These are phyloP conservation scores for Myotis brandtii DNA, from an alignment of 2,113 vertebrate species.

Conservation along the genomic window DNA sequence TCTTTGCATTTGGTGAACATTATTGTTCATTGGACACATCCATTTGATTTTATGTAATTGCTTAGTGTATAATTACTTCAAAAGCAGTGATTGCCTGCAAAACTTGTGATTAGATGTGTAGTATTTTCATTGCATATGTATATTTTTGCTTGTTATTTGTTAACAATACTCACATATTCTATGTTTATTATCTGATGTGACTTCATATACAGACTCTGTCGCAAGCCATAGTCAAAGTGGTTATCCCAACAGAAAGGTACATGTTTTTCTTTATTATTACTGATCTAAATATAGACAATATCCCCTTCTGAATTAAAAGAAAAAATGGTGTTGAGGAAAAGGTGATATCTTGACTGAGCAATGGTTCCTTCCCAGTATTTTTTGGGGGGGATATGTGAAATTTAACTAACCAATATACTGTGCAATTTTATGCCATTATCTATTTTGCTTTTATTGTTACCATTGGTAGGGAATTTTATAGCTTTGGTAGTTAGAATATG, in stretches of 20 bases:
- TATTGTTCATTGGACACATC: constrained; percentile 87
- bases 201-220: constrained; percentile 99
- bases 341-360: constrained; percentile 97
- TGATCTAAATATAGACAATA: constrained; percentile 98
- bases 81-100: constrained; percentile 92
- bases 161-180: constrained; percentile 99
- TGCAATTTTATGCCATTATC: constrained; percentile 63
- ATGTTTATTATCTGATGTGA: constrained; percentile 99
- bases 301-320: constrained; percentile 95
- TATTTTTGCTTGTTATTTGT: constrained; percentile 99
- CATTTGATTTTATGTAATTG: constrained; percentile 89
- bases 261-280: constrained; percentile 99
- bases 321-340: constrained; percentile 91
- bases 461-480: constrained; percentile 54
- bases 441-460: constrained; percentile 65
- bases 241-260: constrained; percentile 99
- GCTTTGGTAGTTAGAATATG: constrained; percentile 56
- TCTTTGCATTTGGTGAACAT: constrained; percentile 88
- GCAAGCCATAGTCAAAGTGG: constrained; percentile 99
- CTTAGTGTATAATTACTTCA: constrained; percentile 90
- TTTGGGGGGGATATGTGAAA: constrained; percentile 60
- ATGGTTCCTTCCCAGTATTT: constrained; percentile 88
- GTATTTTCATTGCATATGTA: constrained; percentile 98
- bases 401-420: constrained; percentile 61
- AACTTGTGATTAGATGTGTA: constrained; percentile 93